Evolutionary conservation across 1,140 invertebrate species (phyloP).

Genomic region (Eulimnadia texana): DNA sequence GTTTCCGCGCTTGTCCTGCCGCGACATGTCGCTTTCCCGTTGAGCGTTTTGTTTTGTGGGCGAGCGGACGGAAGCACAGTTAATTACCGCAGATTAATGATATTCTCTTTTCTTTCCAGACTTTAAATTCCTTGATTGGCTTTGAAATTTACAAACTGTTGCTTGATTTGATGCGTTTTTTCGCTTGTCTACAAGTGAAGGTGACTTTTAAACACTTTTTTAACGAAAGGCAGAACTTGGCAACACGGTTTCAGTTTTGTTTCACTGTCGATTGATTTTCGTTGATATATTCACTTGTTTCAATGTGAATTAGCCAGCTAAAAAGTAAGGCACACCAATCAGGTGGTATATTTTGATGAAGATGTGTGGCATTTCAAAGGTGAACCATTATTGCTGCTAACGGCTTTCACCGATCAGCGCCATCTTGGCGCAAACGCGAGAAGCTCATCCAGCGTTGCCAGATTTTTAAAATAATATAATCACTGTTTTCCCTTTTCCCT

Average conservation of each 20-base stretch:
- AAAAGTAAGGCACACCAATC: background rate
- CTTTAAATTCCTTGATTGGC: too few species aligned
- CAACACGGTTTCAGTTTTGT: too few species aligned
- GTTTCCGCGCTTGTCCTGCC: slow-evolving; percentile 5
- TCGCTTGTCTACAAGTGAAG: too few species aligned
- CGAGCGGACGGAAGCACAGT: background rate
- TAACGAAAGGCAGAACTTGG: too few species aligned
- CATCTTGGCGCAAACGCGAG: too few species aligned
- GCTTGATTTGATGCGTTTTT: too few species aligned
- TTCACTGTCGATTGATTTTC: background rate
- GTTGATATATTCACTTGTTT: background rate
- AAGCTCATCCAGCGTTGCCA: too few species aligned
- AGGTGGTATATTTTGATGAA: background rate
- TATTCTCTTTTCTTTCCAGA: too few species aligned
- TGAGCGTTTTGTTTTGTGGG: background rate
- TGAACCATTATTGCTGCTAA: background rate
- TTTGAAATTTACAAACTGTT: too few species aligned
- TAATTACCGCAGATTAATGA: background rate
- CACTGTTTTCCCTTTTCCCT: too few species aligned
- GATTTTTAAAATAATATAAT: too few species aligned
- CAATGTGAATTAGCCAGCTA: background rate
- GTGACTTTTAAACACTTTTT: too few species aligned
- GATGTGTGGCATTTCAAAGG: background rate
- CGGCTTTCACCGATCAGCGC: background rate
- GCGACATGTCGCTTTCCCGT: background rate